Conservation (phyloP, 2,888 invertebrate genomes). For the Metacarcinus magister region DNA sequence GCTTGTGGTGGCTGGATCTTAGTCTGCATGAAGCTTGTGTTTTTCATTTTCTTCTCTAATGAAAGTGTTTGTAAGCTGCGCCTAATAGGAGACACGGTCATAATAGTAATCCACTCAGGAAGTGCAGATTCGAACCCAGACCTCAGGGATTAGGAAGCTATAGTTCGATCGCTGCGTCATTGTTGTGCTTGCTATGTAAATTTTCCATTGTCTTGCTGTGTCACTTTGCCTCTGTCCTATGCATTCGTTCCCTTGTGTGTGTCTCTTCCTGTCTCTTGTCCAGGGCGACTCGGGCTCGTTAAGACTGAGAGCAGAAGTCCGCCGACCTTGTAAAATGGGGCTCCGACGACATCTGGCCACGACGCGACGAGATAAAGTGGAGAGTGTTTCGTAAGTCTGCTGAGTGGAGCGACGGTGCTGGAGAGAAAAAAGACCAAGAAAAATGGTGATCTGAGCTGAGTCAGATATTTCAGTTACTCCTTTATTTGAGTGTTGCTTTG, state of each 20-base stretch:
- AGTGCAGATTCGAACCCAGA: not conserved
- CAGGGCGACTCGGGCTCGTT: not conserved
- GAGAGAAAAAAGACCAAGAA: not conserved
- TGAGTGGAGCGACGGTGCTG: not conserved
- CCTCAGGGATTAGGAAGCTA: not conserved
- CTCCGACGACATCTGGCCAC: not conserved
- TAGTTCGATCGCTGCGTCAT: not conserved
- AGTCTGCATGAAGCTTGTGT: not conserved
- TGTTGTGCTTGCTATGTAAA: not conserved
- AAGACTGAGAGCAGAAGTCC: constrained; percentile 19
- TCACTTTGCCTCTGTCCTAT: constrained; percentile 19
- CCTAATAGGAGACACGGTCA: not conserved
- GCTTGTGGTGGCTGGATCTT: not conserved
- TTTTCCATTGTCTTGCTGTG: not conserved
- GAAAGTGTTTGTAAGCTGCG: not conserved
- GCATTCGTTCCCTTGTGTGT: not conserved
- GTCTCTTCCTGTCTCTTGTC: not conserved
- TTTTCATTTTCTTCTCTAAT: not conserved
- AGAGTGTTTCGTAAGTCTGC: constrained; percentile 36
- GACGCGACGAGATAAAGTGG: constrained; percentile 15
- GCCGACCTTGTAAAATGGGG: not conserved
- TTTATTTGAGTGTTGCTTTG: not conserved
- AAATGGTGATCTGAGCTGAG: not conserved
- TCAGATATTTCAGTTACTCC: not conserved
- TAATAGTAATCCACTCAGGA: not conserved